Percentiles rank a stretch among this genome's conserved stretches.
Evolutionary conservation across 2,888 invertebrate genomes (phyloP).

Genomic region (Beris chalybata): DNA sequence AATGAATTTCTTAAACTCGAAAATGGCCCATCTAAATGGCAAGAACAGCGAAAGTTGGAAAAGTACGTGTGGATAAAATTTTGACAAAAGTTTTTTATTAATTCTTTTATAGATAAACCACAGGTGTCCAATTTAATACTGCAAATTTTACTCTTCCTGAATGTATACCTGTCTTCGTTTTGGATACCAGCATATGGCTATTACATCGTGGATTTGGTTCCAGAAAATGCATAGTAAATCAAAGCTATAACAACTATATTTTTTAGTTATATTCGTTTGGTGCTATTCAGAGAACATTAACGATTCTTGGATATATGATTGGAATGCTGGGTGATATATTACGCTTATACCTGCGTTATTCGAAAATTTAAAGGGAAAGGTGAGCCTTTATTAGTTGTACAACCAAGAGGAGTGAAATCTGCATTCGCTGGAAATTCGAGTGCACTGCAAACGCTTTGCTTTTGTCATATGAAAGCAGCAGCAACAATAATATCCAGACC

Average conservation of each 20-base stretch:
- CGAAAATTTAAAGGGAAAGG: slow-evolving; percentile 83
- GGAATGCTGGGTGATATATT: slow-evolving; percentile 72
- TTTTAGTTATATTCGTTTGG: slow-evolving; percentile 45
- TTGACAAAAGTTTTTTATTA: background rate
- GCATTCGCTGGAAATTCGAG: too few species aligned
- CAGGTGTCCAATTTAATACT: slow-evolving; percentile 62
- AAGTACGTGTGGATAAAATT: too few species aligned
- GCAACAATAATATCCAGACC: too few species aligned
- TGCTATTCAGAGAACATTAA: slow-evolving; percentile 45
- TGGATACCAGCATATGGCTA: slow-evolving; percentile 61
- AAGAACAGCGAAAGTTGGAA: too few species aligned
- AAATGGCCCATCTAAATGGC: too few species aligned
- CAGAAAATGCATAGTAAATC: slow-evolving; percentile 17
- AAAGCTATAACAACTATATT: slow-evolving; percentile 54
- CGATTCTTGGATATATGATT: slow-evolving; percentile 52
- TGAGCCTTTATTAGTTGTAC: slow-evolving; percentile 49
- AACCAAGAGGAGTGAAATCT: too few species aligned
- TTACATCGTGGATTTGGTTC: slow-evolving; percentile 48
- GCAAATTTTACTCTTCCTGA: slow-evolving; percentile 85
- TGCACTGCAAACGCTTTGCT: too few species aligned
- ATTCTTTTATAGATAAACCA: slow-evolving; percentile 43
- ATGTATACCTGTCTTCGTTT: slow-evolving; percentile 71
- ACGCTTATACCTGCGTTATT: slow-evolving; percentile 81
- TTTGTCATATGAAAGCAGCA: too few species aligned
- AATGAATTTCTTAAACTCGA: too few species aligned